Percentiles rank a stretch among this genome's conserved stretches.
These are phyloP conservation scores for Cerastis rubricosa DNA, from an alignment of 2,888 invertebrate species.

Conservation along the genomic window DNA sequence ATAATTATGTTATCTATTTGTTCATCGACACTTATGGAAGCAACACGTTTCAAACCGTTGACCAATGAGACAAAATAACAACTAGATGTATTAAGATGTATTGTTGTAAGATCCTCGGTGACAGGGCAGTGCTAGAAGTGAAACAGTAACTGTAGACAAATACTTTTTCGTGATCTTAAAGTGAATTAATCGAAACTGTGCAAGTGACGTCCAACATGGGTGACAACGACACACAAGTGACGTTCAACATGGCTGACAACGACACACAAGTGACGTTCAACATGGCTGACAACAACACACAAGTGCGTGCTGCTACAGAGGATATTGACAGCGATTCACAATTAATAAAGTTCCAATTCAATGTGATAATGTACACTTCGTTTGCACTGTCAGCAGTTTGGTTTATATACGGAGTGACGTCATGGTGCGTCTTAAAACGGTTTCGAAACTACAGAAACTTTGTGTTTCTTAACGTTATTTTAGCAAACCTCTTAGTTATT, in stretches of 20 bases:
- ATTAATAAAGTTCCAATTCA: not conserved
- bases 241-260: slow-evolving; percentile 2
- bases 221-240: not conserved
- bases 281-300: slow-evolving; percentile 1
- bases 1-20: not conserved
- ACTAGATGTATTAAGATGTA: not conserved
- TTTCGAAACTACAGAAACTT: slow-evolving; percentile 7
- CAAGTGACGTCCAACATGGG: not conserved
- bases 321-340: not conserved
- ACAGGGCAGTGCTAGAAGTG: not conserved
- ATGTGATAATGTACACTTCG: not conserved
- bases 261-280: not conserved
- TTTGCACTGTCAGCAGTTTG: not conserved
- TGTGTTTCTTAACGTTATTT: slow-evolving; percentile 2
- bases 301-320: not conserved
- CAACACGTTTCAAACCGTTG: not conserved
- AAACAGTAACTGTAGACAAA: not conserved
- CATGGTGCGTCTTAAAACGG: slow-evolving; percentile 12
- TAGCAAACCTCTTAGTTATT: not conserved
- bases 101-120: not conserved
- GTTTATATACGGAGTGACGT: not conserved
- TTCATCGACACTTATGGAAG: not conserved
- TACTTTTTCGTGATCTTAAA: not conserved
- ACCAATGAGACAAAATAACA: not conserved
- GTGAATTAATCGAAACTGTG: not conserved